Base-by-base conservation (phyloP, 2,888 invertebrate species). In the Tachina lurida region DNA sequence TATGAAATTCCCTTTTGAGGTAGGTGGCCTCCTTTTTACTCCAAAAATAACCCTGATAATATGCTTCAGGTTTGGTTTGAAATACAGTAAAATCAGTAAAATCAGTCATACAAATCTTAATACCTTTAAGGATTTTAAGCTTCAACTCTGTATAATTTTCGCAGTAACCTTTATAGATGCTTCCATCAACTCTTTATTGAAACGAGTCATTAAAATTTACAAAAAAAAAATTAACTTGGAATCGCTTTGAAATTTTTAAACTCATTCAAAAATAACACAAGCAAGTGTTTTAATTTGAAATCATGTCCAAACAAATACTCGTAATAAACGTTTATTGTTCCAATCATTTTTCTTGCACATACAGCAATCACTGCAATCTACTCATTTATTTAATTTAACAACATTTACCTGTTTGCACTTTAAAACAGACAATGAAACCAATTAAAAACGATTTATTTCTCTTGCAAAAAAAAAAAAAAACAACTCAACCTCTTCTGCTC, bases 391-490 rank as follows among this genome's bases (percentile, higher is more conserved):
- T 65, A 78, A 75, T 85, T 85, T 79, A 79, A 75, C 78, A 78
- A 45, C 67, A 75, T 85, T 80, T 85, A 85, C 82, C 81, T 83
- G 85, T 83, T 85, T 85, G 85, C 85, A 85, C 82, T 85, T 85
- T 79, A 75, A 75, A 75, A 65, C 82, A 85, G 85, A 85, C 85
- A 85, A 83, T 85, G 78, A 75, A 85, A 85, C 82, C 85, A 85
- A 85, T 85, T 85, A 82, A 85, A 85, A 85, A 79, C 82, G 84
- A 84, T 82, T 85, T 75, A 67, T 75, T 78, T 74, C 85, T 67
- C 65, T 74, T 77, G 19, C 2, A 31, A 31, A 31, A 31, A 31
- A 7, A 31, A 74, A 81, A 31, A 31, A 31, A 31, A 7, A 31
- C 67, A 81, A 74, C 70, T 45, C 60, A 43, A 41, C 41, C 58